A percentile compares a stretch with the other conserved stretches of the same genome.
Conservation (phyloP, 2,888 invertebrate genomes). For the Girardia tigrina region DNA sequence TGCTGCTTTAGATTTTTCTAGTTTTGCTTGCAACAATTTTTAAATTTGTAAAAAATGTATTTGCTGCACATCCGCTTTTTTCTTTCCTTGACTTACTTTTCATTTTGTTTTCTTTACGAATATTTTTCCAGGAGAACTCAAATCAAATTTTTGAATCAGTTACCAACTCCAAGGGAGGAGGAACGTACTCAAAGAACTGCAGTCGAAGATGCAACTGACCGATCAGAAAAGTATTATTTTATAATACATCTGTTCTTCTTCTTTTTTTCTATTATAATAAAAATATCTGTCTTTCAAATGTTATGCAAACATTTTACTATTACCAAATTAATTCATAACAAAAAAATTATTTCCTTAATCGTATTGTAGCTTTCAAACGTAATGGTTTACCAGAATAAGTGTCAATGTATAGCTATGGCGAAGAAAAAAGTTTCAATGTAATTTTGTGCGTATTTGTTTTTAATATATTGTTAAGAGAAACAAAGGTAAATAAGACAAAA, state of each 20-base stretch:
- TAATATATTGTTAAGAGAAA: neutral
- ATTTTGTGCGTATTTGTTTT: neutral
- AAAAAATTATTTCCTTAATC: neutral
- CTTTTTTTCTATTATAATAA: neutral
- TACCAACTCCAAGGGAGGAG: neutral
- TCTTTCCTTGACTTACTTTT: too few species aligned
- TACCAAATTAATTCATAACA: neutral
- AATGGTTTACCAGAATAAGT: neutral
- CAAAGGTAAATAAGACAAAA: neutral
- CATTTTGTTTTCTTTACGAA: neutral
- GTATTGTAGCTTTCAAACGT: neutral
- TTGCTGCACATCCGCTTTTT: too few species aligned
- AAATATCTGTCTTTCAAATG: neutral
- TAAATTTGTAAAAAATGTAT: too few species aligned
- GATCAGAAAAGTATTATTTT: neutral
- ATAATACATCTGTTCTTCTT: neutral
- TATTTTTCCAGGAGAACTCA: neutral
- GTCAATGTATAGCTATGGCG: neutral
- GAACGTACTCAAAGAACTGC: neutral
- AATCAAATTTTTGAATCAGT: conserved; percentile 9
- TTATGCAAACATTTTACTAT: neutral
- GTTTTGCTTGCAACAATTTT: too few species aligned
- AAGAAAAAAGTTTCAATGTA: neutral
- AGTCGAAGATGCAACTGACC: neutral
- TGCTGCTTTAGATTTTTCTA: too few species aligned